phyloP scores from a whole-genome alignment of 2,113 vertebrate genomes.

The Clarias magur region DNA sequence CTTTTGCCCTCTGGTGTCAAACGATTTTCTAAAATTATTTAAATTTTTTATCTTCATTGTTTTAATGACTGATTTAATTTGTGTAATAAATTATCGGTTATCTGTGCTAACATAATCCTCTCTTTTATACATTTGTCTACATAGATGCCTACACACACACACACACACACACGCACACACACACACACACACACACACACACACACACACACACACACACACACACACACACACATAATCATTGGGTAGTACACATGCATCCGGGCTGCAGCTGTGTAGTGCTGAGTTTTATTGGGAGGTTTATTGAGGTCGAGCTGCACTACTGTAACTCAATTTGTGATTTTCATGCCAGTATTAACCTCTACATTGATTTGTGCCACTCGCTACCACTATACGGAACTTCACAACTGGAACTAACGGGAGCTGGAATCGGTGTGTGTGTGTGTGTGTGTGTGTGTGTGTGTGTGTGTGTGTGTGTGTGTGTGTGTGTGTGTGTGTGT shows the following conservation, averaged over 20 bases:
- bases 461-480: neutral
- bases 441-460: slow-evolving; percentile 4
- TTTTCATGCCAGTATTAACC: slow-evolving; percentile 56
- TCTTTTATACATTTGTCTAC: slow-evolving; percentile 15
- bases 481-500: neutral
- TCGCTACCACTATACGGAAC: slow-evolving; percentile 25
- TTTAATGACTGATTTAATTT: slow-evolving; percentile 21
- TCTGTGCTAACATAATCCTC: slow-evolving; percentile 24
- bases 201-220: slow-evolving; percentile 12
- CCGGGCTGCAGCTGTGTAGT: slow-evolving; percentile 51
- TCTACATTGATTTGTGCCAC: slow-evolving; percentile 54
- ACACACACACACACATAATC: slow-evolving; percentile 1
- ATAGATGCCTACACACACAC: slow-evolving; percentile 6
- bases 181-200: slow-evolving; percentile 35
- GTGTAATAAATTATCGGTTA: slow-evolving; percentile 28
- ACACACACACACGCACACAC: slow-evolving; percentile 31
- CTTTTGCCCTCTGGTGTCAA: slow-evolving; percentile 40
- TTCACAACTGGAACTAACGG: slow-evolving; percentile 3
- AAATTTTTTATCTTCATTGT: slow-evolving; percentile 41
- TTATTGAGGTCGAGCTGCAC: slow-evolving; percentile 56
- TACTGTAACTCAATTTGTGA: slow-evolving; percentile 49
- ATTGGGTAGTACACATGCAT: slow-evolving; percentile 36
- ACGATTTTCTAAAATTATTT: slow-evolving; percentile 11
- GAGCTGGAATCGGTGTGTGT: slow-evolving; percentile 3
- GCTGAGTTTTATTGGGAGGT: slow-evolving; percentile 53